Percentiles rank a stretch among this genome's conserved stretches.
Conservation (phyloP, 2,797 vertebrate species). For the Acridotheres tristis region DNA sequence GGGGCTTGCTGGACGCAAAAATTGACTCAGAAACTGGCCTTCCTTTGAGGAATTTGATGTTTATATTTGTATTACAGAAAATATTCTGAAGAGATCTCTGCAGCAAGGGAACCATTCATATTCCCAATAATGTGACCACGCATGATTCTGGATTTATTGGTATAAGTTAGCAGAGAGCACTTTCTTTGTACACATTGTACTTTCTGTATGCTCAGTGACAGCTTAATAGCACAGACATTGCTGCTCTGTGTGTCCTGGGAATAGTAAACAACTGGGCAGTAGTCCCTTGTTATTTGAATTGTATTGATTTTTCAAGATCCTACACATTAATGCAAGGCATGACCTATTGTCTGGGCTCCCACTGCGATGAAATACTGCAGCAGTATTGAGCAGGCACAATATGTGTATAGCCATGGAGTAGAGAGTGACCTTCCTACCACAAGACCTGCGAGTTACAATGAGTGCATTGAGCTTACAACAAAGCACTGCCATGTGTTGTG, state of each 20-base stretch:
- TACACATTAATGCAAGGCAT: constrained; percentile 8
- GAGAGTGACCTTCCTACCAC: constrained; percentile 5
- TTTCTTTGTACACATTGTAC: neutral
- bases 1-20: neutral
- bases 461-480: neutral
- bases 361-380: neutral
- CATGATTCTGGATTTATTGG: neutral
- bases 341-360: neutral
- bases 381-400: neutral
- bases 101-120: neutral
- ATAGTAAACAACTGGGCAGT: neutral
- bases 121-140: neutral
- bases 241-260: neutral
- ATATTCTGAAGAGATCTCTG: neutral
- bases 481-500: neutral
- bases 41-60: neutral
- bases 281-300: neutral
- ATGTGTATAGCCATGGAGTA: neutral
- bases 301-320: constrained; percentile 26
- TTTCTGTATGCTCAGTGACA: neutral
- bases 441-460: neutral
- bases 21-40: neutral
- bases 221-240: neutral
- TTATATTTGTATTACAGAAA: neutral
- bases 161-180: neutral